Base-by-base conservation (phyloP, 2,113 vertebrate species). In the Turdus rufiventris region DNA sequence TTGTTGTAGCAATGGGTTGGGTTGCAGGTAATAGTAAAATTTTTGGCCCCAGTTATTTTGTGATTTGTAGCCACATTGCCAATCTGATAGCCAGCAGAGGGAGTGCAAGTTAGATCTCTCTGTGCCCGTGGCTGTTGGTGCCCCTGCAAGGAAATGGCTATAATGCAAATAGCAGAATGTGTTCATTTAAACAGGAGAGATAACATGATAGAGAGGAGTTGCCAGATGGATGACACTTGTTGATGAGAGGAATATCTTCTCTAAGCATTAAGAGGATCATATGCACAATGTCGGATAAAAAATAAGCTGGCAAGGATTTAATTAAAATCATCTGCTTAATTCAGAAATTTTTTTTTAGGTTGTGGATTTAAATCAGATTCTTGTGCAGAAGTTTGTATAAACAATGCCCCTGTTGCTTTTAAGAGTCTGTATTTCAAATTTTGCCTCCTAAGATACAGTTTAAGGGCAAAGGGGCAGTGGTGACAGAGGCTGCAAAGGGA, bases 301-400 rank as follows among this genome's bases (percentile, higher is more conserved):
- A 95, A 94, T 76, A 91, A 87, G 71, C 62, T 95, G 85, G 33
- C 42, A 93, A 88, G 45, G 40, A 73, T 83, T 72, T 89, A 94
- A 94, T 94, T 91, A 79, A 85, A 76, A 47, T 87, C 54, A 93
- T 85, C 81, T 79, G 63, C 28, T 95, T 93, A 93, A 96, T 92
- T 26, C 47, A 94, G 71, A 93, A 3, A 10, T 9, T 19, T 68
- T 61, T 31, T 43, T 77, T 58, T 31, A 53, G 10, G 16, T 58
- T 87, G 36, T 85, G 91, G 62, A 76, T 95, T 92, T 92, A 94
- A 91, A 82, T 79, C 8, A 66, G 25, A 85, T 87, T 87, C 8
- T 85, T 81, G 61, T 66, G 36, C 54, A 79, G 53, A 78, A 34
- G 33, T 76, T 93, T 61, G 82, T 79, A 23, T 42, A 79, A 82